A percentile compares a stretch with the other conserved stretches of the same genome.
Conservation (phyloP, 2,888 invertebrate genomes). For the Crepidodera aurea region DNA sequence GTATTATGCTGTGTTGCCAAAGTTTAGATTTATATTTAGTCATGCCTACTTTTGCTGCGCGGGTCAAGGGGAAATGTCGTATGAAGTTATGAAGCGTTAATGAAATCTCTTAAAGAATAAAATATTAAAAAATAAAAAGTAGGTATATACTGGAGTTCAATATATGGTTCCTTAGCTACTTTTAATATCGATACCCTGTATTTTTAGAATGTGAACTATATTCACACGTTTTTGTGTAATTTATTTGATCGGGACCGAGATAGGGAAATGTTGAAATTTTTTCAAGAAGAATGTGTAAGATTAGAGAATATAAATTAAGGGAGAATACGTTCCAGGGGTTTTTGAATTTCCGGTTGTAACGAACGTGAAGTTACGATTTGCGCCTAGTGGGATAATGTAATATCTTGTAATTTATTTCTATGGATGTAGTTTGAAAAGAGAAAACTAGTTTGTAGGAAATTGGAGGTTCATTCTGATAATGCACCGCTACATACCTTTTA, state of each 20-base stretch:
- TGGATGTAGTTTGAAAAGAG: constrained; percentile 4
- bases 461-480: background rate
- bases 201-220: too few species aligned
- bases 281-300: constrained; percentile 12
- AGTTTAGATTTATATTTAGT: too few species aligned
- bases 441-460: constrained; percentile 5
- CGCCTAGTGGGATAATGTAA: constrained; percentile 12
- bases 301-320: constrained; percentile 17
- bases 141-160: too few species aligned
- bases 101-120: too few species aligned
- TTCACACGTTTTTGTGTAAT: constrained; percentile 1
- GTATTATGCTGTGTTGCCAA: too few species aligned
- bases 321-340: constrained; percentile 13
- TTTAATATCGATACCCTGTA: too few species aligned
- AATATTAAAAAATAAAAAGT: too few species aligned
- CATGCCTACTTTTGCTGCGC: too few species aligned
- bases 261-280: constrained; percentile 12
- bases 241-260: background rate
- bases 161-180: too few species aligned
- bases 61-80: too few species aligned
- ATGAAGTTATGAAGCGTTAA: too few species aligned
- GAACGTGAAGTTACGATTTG: constrained; percentile 13
- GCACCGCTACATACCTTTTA: background rate
- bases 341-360: constrained; percentile 16
- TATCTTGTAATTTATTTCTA: constrained; percentile 15